These are phyloP conservation scores for Cordilura impudica DNA, from an alignment of 2,888 invertebrate species.

Conservation along the genomic window DNA sequence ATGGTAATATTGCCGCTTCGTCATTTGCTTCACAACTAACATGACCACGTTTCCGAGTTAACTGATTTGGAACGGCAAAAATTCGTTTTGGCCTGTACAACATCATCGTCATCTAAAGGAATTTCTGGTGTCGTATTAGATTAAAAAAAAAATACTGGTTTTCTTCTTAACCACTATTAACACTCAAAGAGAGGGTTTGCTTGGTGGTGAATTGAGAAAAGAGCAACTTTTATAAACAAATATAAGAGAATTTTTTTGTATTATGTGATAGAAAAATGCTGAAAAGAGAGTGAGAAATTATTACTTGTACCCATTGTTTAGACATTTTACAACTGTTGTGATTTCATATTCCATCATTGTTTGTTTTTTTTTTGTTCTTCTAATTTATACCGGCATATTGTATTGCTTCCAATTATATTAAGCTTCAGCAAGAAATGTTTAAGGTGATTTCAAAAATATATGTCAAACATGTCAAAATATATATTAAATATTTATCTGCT, in stretches of 20 bases:
- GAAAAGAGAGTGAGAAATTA: not conserved
- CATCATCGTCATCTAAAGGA: conserved; percentile 55
- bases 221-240: not conserved
- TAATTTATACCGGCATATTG: conserved; percentile 27
- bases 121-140: conserved; percentile 46
- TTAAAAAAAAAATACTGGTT: conserved; percentile 33
- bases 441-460: too few relatives aligned
- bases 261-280: not conserved
- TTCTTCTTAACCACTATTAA: conserved; percentile 39
- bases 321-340: not conserved
- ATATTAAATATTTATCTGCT: too few relatives aligned
- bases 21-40: conserved; percentile 71
- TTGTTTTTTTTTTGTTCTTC: not conserved
- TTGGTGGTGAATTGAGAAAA: not conserved
- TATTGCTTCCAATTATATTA: not conserved
- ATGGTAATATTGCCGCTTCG: conserved; percentile 66
- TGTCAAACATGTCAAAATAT: too few relatives aligned
- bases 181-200: conserved; percentile 14
- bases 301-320: not conserved
- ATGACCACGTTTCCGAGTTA: conserved; percentile 77
- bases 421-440: too few relatives aligned
- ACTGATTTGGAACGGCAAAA: conserved; percentile 73
- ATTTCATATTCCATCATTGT: not conserved
- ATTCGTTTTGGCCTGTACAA: conserved; percentile 54
- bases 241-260: not conserved